A percentile compares a stretch with the other conserved stretches of the same genome.
Evolutionary conservation across 2,888 invertebrate species (phyloP).

Genomic region (Tiliacea aurago): DNA sequence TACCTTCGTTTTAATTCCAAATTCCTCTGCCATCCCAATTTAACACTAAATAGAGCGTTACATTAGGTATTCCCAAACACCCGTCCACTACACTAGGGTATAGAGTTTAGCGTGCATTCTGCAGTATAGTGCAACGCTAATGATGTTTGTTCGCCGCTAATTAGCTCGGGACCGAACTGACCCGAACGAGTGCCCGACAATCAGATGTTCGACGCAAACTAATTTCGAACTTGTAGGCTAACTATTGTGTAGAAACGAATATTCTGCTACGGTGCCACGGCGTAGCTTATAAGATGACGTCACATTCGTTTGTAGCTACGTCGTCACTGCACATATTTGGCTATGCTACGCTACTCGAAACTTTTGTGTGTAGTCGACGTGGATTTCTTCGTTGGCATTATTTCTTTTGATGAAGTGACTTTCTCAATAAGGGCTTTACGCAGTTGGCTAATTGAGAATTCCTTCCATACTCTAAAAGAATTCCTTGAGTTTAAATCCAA

Average conservation of each 20-base stretch:
- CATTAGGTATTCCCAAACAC: slow-evolving; percentile 56
- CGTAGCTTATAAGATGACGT: slow-evolving; percentile 15
- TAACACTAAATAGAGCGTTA: slow-evolving; percentile 42
- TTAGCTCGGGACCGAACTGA: slow-evolving; percentile 59
- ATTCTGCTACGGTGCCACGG: slow-evolving; percentile 25
- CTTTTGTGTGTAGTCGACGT: neutral
- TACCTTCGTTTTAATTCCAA: slow-evolving; percentile 36
- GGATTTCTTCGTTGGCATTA: neutral
- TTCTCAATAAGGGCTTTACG: too few relatives aligned
- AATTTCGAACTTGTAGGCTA: slow-evolving; percentile 65
- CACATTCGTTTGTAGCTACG: slow-evolving; percentile 15
- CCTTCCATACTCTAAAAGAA: too few relatives aligned
- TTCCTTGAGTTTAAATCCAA: too few relatives aligned
- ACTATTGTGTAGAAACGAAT: neutral
- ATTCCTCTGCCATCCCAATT: slow-evolving; percentile 14
- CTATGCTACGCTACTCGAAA: neutral
- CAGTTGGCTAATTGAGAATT: too few relatives aligned
- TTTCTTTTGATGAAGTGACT: too few relatives aligned
- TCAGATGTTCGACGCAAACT: slow-evolving; percentile 72
- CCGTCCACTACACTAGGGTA: slow-evolving; percentile 23
- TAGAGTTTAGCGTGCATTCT: slow-evolving; percentile 50
- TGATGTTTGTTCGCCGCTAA: slow-evolving; percentile 65
- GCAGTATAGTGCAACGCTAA: slow-evolving; percentile 56
- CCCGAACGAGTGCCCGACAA: slow-evolving; percentile 70
- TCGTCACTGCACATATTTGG: slow-evolving; percentile 6